Conservation (phyloP, 2,113 vertebrate genomes). For the Gasterosteus nipponicus region DNA sequence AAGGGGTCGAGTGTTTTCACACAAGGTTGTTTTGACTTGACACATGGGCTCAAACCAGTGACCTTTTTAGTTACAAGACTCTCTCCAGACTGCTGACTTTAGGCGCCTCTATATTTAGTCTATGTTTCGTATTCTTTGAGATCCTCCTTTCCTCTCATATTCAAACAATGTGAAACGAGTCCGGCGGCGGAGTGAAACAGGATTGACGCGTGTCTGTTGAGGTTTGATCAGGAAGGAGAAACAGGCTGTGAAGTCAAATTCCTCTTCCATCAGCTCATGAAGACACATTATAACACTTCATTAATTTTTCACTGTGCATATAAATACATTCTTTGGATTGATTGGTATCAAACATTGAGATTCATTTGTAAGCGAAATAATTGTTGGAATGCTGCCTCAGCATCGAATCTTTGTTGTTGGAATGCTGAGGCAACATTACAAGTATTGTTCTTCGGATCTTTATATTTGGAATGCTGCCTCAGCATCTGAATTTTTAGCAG, state of each 20-base stretch:
- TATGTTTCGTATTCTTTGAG: not conserved
- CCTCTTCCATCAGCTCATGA: not conserved
- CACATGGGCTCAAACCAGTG: slow-evolving; percentile 15
- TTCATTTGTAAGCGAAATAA: not conserved
- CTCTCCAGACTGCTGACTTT: slow-evolving; percentile 4
- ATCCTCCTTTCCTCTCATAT: not conserved
- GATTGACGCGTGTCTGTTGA: slow-evolving; percentile 8
- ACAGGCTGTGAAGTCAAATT: too few species aligned
- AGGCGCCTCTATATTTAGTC: not conserved
- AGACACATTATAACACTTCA: not conserved
- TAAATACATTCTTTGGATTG: not conserved
- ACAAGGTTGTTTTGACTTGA: slow-evolving; percentile 41
- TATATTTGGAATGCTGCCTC: too few species aligned
- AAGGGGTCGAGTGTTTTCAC: slow-evolving; percentile 21
- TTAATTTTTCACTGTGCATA: not conserved
- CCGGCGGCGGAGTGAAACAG: not conserved
- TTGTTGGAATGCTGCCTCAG: too few species aligned
- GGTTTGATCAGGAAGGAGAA: not conserved
- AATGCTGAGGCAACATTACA: too few species aligned
- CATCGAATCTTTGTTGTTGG: too few species aligned
- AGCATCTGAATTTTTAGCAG: too few species aligned
- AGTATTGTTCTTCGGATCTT: too few species aligned
- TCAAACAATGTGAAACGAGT: not conserved
- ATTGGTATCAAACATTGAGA: not conserved
- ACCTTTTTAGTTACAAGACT: slow-evolving; percentile 14